Conservation (phyloP, 2,888 invertebrate species). For the Sphaeridia pumilis region DNA sequence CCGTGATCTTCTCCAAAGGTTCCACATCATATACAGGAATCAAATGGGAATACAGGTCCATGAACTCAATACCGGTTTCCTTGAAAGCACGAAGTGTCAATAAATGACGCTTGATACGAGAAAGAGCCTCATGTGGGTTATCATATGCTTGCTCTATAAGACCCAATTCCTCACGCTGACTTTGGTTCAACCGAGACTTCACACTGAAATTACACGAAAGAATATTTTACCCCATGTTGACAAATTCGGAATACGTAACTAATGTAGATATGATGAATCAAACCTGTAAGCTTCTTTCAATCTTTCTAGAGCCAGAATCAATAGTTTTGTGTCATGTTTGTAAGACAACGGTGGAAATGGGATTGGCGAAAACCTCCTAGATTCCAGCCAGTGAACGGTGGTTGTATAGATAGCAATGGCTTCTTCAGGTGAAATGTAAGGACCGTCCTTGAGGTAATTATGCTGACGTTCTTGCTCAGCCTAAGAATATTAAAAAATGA, state of each 20-base stretch:
- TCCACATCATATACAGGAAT: slow-evolving; percentile 99
- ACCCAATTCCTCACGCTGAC: slow-evolving; percentile 95
- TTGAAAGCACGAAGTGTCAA: slow-evolving; percentile 96
- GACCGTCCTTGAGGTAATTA: slow-evolving; percentile 98
- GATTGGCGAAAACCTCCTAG: slow-evolving; percentile 94
- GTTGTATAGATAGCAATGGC: slow-evolving; percentile 99
- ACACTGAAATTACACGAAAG: slow-evolving; percentile 52
- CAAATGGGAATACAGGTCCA: slow-evolving; percentile 98
- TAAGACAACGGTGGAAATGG: slow-evolving; percentile 99
- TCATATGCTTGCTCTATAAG: slow-evolving; percentile 99
- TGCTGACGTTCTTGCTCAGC: slow-evolving; percentile 98
- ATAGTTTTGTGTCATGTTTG: slow-evolving; percentile 97
- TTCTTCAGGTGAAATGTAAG: slow-evolving; percentile 98
- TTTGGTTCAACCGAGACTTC: slow-evolving; percentile 93
- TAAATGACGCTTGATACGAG: slow-evolving; percentile 97
- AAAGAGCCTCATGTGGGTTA: slow-evolving; percentile 97
- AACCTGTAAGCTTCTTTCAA: slow-evolving; percentile 90
- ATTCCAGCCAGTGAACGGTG: slow-evolving; percentile 99
- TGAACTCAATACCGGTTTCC: slow-evolving; percentile 98
- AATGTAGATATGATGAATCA: no score
- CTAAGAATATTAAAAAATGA: slow-evolving; percentile 14
- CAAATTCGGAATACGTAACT: no score
- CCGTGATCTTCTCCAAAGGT: slow-evolving; percentile 97
- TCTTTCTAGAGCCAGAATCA: slow-evolving; percentile 91
- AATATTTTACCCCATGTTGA: no score